Conservation (phyloP, 2,888 invertebrate species). For the Dichetophora obliterata region DNA sequence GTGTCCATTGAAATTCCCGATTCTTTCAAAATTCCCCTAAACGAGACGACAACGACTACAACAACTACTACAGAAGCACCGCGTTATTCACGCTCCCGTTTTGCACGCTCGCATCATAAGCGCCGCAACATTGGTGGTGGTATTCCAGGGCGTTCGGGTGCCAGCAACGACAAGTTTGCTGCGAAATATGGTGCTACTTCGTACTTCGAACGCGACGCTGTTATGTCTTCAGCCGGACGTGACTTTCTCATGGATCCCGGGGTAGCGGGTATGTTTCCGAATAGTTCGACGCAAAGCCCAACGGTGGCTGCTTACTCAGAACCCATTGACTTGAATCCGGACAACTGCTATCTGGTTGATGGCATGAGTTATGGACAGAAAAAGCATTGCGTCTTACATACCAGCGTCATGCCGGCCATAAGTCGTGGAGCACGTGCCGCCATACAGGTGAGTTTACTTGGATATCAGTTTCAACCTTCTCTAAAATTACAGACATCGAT, state of each 20-base stretch:
- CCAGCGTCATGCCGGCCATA: slow-evolving; percentile 69
- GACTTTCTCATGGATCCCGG: slow-evolving; percentile 58
- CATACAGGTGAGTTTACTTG: slow-evolving; percentile 64
- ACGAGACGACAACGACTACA: slow-evolving; percentile 43
- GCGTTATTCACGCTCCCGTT: slow-evolving; percentile 56
- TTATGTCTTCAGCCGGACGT: slow-evolving; percentile 57
- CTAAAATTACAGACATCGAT: too few species aligned
- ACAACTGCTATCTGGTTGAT: slow-evolving; percentile 66
- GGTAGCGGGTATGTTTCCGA: slow-evolving; percentile 50
- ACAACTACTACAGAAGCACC: slow-evolving; percentile 11
- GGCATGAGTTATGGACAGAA: slow-evolving; percentile 67
- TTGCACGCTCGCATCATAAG: slow-evolving; percentile 62
- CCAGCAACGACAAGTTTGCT: slow-evolving; percentile 50
- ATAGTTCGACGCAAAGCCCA: slow-evolving; percentile 54
- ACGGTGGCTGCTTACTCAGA: slow-evolving; percentile 62
- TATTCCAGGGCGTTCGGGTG: slow-evolving; percentile 47
- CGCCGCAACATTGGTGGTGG: slow-evolving; percentile 59
- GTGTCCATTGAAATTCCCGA: slow-evolving; percentile 67
- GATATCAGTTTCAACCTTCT: too few species aligned
- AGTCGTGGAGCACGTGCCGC: slow-evolving; percentile 69
- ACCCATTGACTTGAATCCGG: slow-evolving; percentile 67
- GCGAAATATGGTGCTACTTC: slow-evolving; percentile 53
- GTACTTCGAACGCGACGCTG: slow-evolving; percentile 59
- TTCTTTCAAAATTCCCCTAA: slow-evolving; percentile 59
- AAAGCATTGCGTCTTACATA: slow-evolving; percentile 66